Percentiles rank a stretch among this genome's conserved stretches.
phyloP scores from a whole-genome alignment of 2,113 vertebrate genomes.

The Ochotona curzoniae region DNA sequence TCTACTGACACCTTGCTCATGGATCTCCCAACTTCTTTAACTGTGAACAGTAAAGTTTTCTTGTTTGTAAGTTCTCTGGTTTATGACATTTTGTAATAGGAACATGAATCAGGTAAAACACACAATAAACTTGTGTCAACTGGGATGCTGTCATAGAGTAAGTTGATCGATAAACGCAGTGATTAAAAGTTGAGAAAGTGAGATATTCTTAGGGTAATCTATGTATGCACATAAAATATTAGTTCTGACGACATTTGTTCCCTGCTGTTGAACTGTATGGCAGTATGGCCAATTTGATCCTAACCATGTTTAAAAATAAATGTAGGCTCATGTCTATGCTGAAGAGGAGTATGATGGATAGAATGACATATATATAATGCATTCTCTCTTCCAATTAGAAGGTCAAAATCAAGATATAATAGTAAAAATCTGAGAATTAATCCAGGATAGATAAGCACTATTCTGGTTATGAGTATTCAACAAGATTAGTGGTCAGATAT shows the following conservation, averaged over 20 bases:
- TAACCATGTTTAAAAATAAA: conserved; percentile 32
- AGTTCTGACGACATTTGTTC: conserved; percentile 18
- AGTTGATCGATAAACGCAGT: not conserved
- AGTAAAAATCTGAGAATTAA: not conserved
- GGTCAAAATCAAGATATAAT: not conserved
- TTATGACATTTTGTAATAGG: not conserved
- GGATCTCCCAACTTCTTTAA: not conserved
- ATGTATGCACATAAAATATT: not conserved
- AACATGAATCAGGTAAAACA: not conserved
- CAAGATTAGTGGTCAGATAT: not conserved
- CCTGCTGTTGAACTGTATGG: conserved; percentile 1
- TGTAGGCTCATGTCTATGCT: not conserved
- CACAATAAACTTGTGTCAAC: not conserved
- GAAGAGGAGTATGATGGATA: not conserved
- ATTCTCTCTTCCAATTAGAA: not conserved
- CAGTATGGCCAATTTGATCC: conserved; percentile 29
- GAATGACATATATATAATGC: not conserved
- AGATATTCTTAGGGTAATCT: not conserved
- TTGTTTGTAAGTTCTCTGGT: not conserved
- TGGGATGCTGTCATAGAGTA: not conserved
- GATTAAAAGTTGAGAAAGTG: not conserved
- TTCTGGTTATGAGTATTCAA: conserved; percentile 15
- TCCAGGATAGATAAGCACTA: not conserved
- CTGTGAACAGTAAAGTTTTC: not conserved
- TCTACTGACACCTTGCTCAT: not conserved